Percentiles rank a stretch among this genome's conserved stretches.
Evolutionary conservation across 2,113 vertebrate species (phyloP).

Genomic region (Pelobates fuscus): DNA sequence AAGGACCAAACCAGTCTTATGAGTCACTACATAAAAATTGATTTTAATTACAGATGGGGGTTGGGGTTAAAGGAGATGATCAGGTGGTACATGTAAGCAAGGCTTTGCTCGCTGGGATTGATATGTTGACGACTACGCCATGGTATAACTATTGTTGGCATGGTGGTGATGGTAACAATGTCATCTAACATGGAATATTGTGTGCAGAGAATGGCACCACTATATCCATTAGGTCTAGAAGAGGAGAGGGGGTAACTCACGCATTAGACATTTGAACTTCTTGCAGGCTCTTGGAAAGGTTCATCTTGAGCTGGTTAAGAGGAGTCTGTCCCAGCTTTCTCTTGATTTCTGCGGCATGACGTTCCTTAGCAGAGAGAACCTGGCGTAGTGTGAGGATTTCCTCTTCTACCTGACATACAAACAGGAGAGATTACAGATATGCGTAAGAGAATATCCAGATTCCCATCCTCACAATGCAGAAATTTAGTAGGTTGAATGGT

Average conservation of each 20-base stretch:
- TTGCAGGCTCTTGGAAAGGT: slow-evolving; percentile 88
- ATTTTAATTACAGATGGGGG: too few relatives aligned
- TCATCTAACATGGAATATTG: not conserved
- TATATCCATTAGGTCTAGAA: not conserved
- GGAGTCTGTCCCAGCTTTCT: slow-evolving; percentile 89
- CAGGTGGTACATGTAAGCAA: too few relatives aligned
- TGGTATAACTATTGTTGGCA: not conserved
- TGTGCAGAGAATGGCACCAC: too few relatives aligned
- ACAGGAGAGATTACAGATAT: not conserved
- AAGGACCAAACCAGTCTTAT: too few relatives aligned
- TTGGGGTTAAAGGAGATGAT: too few relatives aligned
- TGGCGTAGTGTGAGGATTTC: slow-evolving; percentile 92
- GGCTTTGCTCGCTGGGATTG: too few relatives aligned
- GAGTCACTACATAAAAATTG: too few relatives aligned
- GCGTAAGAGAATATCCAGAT: not conserved
- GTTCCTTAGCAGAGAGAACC: slow-evolving; percentile 93
- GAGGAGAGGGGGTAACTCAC: slow-evolving; percentile 70
- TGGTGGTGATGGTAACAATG: not conserved
- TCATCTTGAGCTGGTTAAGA: slow-evolving; percentile 85
- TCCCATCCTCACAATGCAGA: too few relatives aligned
- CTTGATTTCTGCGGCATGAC: slow-evolving; percentile 86
- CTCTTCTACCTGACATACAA: slow-evolving; percentile 84
- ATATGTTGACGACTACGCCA: too few relatives aligned
- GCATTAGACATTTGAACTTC: slow-evolving; percentile 92
- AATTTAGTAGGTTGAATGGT: too few relatives aligned